A percentile compares a stretch with the other conserved stretches of the same genome.
Evolutionary conservation across 2,797 vertebrate species (phyloP).

Genomic region (Hirundo rustica): DNA sequence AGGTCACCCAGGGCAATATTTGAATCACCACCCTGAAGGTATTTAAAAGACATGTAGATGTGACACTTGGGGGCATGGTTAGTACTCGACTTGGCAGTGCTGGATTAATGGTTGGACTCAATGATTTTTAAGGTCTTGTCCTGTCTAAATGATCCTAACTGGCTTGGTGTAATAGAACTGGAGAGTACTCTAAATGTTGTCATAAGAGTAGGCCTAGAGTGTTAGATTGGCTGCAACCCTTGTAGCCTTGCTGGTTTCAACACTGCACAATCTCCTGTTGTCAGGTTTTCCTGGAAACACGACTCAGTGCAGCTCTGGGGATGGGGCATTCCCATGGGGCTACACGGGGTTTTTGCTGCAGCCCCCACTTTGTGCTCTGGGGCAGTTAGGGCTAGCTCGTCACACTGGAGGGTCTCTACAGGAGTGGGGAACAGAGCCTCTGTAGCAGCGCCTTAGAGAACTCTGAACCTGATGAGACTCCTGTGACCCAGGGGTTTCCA

Average conservation of each 20-base stretch:
- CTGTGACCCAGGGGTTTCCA: too few relatives aligned
- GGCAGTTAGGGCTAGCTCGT: too few relatives aligned
- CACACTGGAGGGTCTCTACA: too few relatives aligned
- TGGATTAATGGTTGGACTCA: fast-evolving
- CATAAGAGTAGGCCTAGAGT: background rate
- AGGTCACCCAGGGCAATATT: background rate
- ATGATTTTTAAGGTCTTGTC: background rate
- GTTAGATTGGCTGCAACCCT: background rate
- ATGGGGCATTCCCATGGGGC: fast-evolving
- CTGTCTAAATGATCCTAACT: background rate
- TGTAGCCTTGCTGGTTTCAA: background rate
- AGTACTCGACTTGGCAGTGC: background rate
- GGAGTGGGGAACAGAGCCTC: too few relatives aligned
- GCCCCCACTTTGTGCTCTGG: too few relatives aligned
- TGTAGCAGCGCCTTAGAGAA: too few relatives aligned
- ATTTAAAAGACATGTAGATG: background rate
- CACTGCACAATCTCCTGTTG: background rate
- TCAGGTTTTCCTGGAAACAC: background rate
- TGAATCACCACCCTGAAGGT: background rate
- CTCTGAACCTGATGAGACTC: too few relatives aligned
- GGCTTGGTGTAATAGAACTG: background rate
- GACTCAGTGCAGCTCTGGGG: background rate
- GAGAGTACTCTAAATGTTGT: background rate
- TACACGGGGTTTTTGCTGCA: background rate
- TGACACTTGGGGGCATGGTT: background rate